Evolutionary conservation across 2,797 vertebrate species (phyloP).

Genomic region (Coluber constrictor): DNA sequence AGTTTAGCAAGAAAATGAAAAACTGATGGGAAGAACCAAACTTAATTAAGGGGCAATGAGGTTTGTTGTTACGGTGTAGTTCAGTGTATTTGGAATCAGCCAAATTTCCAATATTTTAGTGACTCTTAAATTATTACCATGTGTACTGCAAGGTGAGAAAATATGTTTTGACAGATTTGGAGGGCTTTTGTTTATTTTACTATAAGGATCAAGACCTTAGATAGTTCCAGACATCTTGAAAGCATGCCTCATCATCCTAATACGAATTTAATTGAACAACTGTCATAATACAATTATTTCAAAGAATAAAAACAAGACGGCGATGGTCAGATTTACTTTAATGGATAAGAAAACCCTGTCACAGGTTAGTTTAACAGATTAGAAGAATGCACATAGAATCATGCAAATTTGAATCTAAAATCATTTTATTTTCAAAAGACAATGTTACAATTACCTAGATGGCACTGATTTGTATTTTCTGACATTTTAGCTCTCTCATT

Average conservation of each 20-base stretch:
- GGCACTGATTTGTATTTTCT: neutral
- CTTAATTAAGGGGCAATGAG: neutral
- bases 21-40: neutral
- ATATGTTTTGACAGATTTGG: neutral
- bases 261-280: neutral
- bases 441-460: neutral
- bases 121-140: neutral
- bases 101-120: neutral
- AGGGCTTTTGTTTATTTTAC: neutral
- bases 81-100: neutral
- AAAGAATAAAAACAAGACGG: neutral
- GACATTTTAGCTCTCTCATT: neutral
- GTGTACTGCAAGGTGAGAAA: neutral
- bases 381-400: neutral
- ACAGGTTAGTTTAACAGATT: neutral
- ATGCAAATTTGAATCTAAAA: neutral
- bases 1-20: neutral
- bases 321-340: neutral
- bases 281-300: neutral
- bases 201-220: neutral
- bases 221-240: neutral
- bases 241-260: neutral
- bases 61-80: neutral
- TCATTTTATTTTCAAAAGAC: neutral
- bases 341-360: neutral